Conservation (phyloP, 2,888 invertebrate species). For the Argynnis bischoffii region DNA sequence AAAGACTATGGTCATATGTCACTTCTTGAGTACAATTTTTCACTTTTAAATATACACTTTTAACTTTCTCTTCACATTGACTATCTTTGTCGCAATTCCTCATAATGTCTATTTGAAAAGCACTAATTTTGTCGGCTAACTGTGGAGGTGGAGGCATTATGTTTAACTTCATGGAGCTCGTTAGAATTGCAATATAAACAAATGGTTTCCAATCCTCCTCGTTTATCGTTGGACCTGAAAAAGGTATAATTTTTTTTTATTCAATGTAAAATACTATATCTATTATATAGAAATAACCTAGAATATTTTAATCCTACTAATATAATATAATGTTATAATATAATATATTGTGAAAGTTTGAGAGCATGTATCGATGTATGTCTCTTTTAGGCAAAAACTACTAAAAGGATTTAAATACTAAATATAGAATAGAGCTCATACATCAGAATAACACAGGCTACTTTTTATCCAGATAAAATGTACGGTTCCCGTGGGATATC, state of each 20-base stretch:
- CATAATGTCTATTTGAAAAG: slow-evolving; percentile 60
- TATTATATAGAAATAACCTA: too few relatives aligned
- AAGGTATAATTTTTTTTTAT: background rate
- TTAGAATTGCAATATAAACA: slow-evolving; percentile 69
- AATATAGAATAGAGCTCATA: too few relatives aligned
- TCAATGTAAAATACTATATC: too few relatives aligned
- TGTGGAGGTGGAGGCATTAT: slow-evolving; percentile 64
- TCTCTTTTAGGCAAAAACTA: too few relatives aligned
- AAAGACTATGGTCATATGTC: slow-evolving; percentile 59
- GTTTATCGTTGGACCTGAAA: slow-evolving; percentile 57
- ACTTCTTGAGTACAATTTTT: slow-evolving; percentile 59
- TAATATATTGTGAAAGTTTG: too few relatives aligned
- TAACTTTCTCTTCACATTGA: slow-evolving; percentile 43
- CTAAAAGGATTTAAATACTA: too few relatives aligned
- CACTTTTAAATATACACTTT: slow-evolving; percentile 47
- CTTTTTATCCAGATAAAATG: too few relatives aligned
- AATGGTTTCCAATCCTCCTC: slow-evolving; percentile 71
- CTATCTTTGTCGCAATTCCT: slow-evolving; percentile 52
- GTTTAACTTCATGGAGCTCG: slow-evolving; percentile 60
- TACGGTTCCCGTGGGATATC: too few relatives aligned
- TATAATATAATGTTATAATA: too few relatives aligned
- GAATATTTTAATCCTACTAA: too few relatives aligned
- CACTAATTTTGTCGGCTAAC: slow-evolving; percentile 50
- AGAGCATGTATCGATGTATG: too few relatives aligned
- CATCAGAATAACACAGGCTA: too few relatives aligned